Conservation (phyloP, 1,140 invertebrate genomes). For the Drosophila simulans region DNA sequence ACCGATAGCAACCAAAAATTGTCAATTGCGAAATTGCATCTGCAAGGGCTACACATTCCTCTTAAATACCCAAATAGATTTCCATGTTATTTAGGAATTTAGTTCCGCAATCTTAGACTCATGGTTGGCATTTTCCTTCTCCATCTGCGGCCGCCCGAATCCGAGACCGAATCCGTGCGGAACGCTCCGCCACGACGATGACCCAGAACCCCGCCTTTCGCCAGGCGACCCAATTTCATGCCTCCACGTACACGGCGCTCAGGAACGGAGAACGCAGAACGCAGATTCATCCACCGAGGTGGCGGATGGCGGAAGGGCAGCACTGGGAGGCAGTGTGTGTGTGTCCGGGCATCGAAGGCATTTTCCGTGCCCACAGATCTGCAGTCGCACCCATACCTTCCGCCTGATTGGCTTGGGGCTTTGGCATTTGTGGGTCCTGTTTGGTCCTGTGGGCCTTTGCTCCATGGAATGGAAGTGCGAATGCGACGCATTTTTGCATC, state of each 20-base stretch:
- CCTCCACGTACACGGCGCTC: constrained; percentile 68
- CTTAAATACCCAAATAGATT: background rate
- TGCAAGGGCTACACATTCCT: too few relatives aligned
- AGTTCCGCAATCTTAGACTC: background rate
- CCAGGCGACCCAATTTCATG: constrained; percentile 67
- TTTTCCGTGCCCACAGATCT: constrained; percentile 69
- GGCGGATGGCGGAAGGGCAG: background rate
- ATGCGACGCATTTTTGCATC: constrained; percentile 57
- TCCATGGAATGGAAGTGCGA: background rate
- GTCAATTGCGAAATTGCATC: too few relatives aligned
- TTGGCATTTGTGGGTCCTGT: constrained; percentile 19
- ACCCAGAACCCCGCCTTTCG: constrained; percentile 39
- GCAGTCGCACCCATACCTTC: constrained; percentile 68
- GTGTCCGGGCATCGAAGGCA: constrained; percentile 64
- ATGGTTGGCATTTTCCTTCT: background rate
- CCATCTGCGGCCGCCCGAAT: constrained; percentile 13
- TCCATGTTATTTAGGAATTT: background rate
- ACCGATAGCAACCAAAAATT: too few relatives aligned
- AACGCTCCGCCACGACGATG: constrained; percentile 7
- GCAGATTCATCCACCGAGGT: background rate
- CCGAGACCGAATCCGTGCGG: constrained; percentile 33
- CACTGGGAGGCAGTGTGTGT: constrained; percentile 18
- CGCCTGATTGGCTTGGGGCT: constrained; percentile 71
- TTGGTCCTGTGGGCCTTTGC: background rate
- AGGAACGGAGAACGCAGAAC: constrained; percentile 29